phyloP scores from a whole-genome alignment of 2,113 vertebrate species.

The Chloroceryle aenea region DNA sequence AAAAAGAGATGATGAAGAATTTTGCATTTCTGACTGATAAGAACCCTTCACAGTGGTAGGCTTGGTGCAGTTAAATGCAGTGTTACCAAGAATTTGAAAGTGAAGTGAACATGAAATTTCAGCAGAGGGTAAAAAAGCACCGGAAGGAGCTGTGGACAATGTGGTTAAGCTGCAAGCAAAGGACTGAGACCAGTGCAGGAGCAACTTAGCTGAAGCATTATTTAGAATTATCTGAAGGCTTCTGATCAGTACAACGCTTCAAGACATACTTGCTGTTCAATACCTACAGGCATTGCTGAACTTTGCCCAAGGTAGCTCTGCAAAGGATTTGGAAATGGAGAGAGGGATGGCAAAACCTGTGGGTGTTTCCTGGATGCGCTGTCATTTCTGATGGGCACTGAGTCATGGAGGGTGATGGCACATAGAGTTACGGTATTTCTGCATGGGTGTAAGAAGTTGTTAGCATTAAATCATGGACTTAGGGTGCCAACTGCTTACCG shows the following conservation, averaged over 20 bases:
- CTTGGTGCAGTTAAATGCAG: not conserved
- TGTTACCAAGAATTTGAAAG: not conserved
- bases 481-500: not conserved
- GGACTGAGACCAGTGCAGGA: not conserved
- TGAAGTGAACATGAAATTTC: rapidly evolving
- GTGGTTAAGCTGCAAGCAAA: not conserved
- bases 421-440: not conserved
- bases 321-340: not conserved
- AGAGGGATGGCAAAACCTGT: not conserved
- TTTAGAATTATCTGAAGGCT: not conserved
- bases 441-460: not conserved
- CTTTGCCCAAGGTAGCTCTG: not conserved
- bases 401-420: not conserved
- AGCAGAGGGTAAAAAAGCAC: not conserved
- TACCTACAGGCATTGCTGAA: not conserved
- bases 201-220: not conserved
- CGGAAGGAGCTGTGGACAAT: not conserved
- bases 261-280: not conserved
- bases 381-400: not conserved
- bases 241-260: not conserved
- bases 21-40: not conserved
- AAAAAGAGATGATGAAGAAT: not conserved
- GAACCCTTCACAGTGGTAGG: not conserved
- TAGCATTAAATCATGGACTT: not conserved
- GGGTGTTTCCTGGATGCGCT: not conserved